Evolutionary conservation across 2,797 vertebrate species (phyloP), one percentile per base, ranked within the genome.

Genomic region (Lophura swinhoii): DNA sequence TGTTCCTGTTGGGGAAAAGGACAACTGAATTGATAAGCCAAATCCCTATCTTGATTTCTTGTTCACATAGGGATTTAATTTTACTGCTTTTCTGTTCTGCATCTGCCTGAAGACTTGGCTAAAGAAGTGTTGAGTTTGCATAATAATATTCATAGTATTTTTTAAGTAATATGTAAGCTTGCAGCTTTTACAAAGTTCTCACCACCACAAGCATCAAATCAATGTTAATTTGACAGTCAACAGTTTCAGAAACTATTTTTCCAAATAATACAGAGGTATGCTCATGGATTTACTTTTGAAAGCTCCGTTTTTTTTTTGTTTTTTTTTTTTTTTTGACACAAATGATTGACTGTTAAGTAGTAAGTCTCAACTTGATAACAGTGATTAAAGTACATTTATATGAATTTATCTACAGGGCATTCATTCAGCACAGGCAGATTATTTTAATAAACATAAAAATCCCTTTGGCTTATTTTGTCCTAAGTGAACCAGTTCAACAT

Each of bases 361-460:
- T 12, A 74, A 43, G 59, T 69, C 55, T 83, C 67, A 70, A 9
- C 14, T 77, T 87, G 62, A 72, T 63, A 82, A 51, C 12, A 67
- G 16, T 28, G 7, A 4, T 28, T 55, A 64, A 76, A 84, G 15
- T 69, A 92, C 90, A 70, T 7, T 59, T 16, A 3, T 4, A 37
- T 28, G 22, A 93, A 75, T 37, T 78, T 43, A 81, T 46, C 75
- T 51, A 71, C 12, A 21, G 28, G 41, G 2, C 24, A 81, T 75
- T 78, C 83, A 91, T 88, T 88, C 75, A 31, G 18, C 48, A 72
- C 10, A 88, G 20, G 17, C 24, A 67, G 48, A 76, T 70, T 78
- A 84, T 76, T 82, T 91, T 39, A 85, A 33, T 64, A 84, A 91
- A 68, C 2, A 35, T 59, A 44, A 70, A 93, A 90, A 81, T 44